Evolutionary conservation across 2,797 vertebrate genomes (phyloP).

Genomic region (Vipera ursinii): DNA sequence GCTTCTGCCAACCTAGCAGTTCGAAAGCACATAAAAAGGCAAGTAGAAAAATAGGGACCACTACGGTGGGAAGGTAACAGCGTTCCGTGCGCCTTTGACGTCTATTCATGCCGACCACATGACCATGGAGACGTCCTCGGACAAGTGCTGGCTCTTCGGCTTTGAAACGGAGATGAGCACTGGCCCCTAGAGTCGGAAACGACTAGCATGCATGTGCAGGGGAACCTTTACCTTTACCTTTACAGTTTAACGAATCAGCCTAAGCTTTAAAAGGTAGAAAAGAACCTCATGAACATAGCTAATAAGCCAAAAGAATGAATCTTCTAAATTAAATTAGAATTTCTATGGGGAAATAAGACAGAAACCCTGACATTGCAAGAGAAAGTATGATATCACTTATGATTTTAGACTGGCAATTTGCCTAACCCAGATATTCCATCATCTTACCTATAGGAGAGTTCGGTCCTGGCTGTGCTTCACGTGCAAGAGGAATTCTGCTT

Average conservation of each 20-base stretch:
- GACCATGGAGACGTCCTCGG: too few relatives aligned
- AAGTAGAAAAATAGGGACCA: too few relatives aligned
- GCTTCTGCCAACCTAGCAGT: too few relatives aligned
- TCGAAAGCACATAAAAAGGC: too few relatives aligned
- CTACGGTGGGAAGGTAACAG: too few relatives aligned
- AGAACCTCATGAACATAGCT: neutral
- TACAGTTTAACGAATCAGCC: neutral
- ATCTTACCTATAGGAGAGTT: constrained; percentile 1
- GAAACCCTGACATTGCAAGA: neutral
- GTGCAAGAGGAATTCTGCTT: neutral
- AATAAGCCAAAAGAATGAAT: neutral
- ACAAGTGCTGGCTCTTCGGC: too few relatives aligned
- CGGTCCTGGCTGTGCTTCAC: neutral
- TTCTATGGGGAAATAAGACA: neutral
- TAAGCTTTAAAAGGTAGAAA: neutral
- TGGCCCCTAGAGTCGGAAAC: too few relatives aligned
- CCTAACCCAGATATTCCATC: neutral
- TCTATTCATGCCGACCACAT: too few relatives aligned
- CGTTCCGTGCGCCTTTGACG: too few relatives aligned
- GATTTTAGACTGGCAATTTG: neutral
- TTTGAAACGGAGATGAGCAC: too few relatives aligned
- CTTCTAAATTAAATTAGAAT: neutral
- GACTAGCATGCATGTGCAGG: too few relatives aligned
- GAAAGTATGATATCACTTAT: neutral
- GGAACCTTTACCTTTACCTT: too few relatives aligned